Base-by-base conservation (phyloP, 2,113 vertebrate species). In the Eptesicus fuscus region DNA sequence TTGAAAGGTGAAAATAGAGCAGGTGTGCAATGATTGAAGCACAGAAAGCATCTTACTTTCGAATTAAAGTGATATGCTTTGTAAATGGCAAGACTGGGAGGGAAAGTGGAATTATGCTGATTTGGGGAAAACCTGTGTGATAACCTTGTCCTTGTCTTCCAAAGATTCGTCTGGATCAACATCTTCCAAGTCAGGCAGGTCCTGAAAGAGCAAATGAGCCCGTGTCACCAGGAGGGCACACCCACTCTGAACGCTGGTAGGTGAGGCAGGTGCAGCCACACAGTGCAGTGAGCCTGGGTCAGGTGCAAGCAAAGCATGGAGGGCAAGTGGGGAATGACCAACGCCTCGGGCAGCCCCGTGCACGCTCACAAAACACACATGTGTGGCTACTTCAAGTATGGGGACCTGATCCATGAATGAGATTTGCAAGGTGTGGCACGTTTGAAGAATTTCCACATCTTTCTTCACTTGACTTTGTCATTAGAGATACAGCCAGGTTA, bases 131-230 rank as follows among this genome's bases (percentile, higher is more conserved):
- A 13, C 7, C 10, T 9, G 25, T 16, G 13, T 20, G 22, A 22
- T 51, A 12, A 94, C 95, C 97, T 95, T 5, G 9, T 77, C 63
- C n/a, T 76, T 83, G 73, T 82, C 30, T 2, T 94, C 40, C n/a
- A 30, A 18, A 30, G 56, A 3, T 25, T 61, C 49, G 1, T 97
- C 88, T 2, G 71, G 83, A 7, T 90, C 98, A 28, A 97, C 51
- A 12, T 99, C 99, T 95, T 99, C 99, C 96, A 99, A 98, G 97
- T 99, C 99, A 2, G 99, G 99, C 79, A 99, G 98, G 78, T 99
- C 99, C 99, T 99, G 70, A 69, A 95, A 97, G 73, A 96, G 83
- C 89, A 77, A 96, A 91, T 7, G 10, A 88, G 56, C 20, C 17
- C 69, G 0, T 11, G 65, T 93, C 56, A 93, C 83, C 47, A 56